phyloP scores from a whole-genome alignment of 1,140 invertebrate genomes.

The Sarcophaga peregrina region DNA sequence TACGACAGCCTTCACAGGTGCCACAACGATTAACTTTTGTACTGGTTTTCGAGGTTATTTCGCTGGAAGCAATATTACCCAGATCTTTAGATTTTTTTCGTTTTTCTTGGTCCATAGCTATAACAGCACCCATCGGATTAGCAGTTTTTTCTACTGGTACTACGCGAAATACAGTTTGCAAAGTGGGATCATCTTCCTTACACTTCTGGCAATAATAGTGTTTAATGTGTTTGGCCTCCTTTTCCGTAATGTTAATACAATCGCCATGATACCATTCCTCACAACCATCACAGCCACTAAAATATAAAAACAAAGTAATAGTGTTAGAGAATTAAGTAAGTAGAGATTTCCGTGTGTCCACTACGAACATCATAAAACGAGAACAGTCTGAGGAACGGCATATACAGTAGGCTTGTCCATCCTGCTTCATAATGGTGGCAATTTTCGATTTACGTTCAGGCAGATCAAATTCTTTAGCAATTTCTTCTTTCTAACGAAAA shows the following conservation, averaged over 20 bases:
- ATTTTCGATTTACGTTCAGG: slow-evolving; percentile 93
- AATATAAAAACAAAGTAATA: slow-evolving; percentile 46
- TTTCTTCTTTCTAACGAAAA: slow-evolving; percentile 81
- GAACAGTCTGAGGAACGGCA: slow-evolving; percentile 92
- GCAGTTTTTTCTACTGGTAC: slow-evolving; percentile 55
- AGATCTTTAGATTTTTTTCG: slow-evolving; percentile 43
- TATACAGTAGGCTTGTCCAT: slow-evolving; percentile 92
- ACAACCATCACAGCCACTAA: slow-evolving; percentile 92
- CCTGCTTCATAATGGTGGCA: slow-evolving; percentile 86
- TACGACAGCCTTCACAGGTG: slow-evolving; percentile 83
- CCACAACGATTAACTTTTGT: slow-evolving; percentile 76
- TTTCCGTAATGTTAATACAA: slow-evolving; percentile 94
- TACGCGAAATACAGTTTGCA: slow-evolving; percentile 79
- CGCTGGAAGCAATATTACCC: neutral
- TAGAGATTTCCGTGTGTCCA: slow-evolving; percentile 41
- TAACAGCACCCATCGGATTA: slow-evolving; percentile 44
- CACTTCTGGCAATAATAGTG: slow-evolving; percentile 93
- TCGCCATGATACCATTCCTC: slow-evolving; percentile 99
- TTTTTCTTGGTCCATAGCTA: neutral
- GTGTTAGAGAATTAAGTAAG: neutral
- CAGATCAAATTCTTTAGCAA: slow-evolving; percentile 88
- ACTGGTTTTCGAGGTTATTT: slow-evolving; percentile 31
- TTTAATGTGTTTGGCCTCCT: slow-evolving; percentile 92
- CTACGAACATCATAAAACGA: slow-evolving; percentile 97
- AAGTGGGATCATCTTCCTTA: slow-evolving; percentile 81